Evolutionary conservation across 2,888 invertebrate species (phyloP), one percentile per base, ranked within the genome.

Genomic region (Platerodrilus igneus): DNA sequence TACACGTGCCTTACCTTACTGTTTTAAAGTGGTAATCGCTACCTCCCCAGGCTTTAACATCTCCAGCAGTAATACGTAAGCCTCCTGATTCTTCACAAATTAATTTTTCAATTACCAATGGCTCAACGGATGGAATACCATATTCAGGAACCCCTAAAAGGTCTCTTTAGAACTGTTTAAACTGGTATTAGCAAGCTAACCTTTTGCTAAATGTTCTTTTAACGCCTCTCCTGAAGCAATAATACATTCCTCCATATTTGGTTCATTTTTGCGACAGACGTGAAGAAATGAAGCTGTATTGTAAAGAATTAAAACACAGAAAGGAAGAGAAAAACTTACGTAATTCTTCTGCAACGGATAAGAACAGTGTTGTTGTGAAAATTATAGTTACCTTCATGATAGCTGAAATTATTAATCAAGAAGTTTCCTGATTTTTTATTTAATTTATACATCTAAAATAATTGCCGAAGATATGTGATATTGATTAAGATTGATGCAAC

Each of bases 91-190:
- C 64, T 11, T 73, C 63, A 0, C 71, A 66, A n/a, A 71, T 66
- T 9, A 77, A 55, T 50, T 76, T 73, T 33, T 70, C 64, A 45
- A 75, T 59, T 3, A 66, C 32, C 18, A 77, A 58, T 1, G 78
- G 78, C 52, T 78, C 78, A 34, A 78, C 55, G 9, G 71, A 67
- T 0, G 78, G 78, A 37, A 78, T 71, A 23, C 72, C 69, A 44
- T 74, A 70, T 43, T 77, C 75, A 0, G 76, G 72, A 5, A 73
- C 68, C 14, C 75, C 69, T 69, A 41, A 15, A 36, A 38, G 4
- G 4, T 23, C 9, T 23, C 9, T n/a, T 9, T 33, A n/a, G 9
- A 21, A 23, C 2, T 14, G 8, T 22, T 7, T n/a, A n/a, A n/a
- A n/a, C n/a, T n/a, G n/a, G n/a, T n/a, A n/a, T n/a, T n/a, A n/a